These are phyloP conservation scores for Chelonoidis abingdonii DNA, from an alignment of 2,113 vertebrate species.

Conservation along the genomic window DNA sequence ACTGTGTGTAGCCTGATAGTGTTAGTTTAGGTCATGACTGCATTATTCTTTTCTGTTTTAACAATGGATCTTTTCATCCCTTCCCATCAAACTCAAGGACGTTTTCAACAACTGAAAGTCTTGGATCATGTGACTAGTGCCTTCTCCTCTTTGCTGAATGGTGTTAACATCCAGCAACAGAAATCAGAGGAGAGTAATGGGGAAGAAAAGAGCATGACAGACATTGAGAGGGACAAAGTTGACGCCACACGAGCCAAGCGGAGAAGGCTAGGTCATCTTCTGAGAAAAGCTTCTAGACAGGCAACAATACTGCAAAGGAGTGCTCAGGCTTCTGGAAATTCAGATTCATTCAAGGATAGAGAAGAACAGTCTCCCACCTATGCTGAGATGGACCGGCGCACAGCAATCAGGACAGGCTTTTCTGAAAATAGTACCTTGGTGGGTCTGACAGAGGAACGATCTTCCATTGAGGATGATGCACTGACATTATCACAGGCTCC, in stretches of 20 bases:
- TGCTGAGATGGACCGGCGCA: background rate
- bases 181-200: background rate
- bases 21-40: background rate
- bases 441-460: background rate
- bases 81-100: conserved; percentile 50
- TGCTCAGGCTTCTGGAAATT: background rate
- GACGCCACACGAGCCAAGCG: background rate
- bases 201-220: background rate
- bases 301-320: background rate
- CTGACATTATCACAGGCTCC: background rate
- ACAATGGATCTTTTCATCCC: background rate
- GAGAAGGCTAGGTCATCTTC: conserved; percentile 56
- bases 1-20: background rate
- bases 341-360: background rate
- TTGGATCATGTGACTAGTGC: conserved; percentile 55
- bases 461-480: background rate
- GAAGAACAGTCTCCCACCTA: background rate
- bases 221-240: background rate
- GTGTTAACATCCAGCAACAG: conserved; percentile 33
- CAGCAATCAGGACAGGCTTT: background rate
- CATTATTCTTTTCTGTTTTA: background rate
- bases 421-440: background rate
- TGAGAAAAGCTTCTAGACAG: conserved; percentile 61
- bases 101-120: conserved; percentile 76
- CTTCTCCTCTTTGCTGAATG: conserved; percentile 70